Base-by-base conservation (phyloP, 1,140 invertebrate genomes). In the Stenopsyche tienmushanensis region DNA sequence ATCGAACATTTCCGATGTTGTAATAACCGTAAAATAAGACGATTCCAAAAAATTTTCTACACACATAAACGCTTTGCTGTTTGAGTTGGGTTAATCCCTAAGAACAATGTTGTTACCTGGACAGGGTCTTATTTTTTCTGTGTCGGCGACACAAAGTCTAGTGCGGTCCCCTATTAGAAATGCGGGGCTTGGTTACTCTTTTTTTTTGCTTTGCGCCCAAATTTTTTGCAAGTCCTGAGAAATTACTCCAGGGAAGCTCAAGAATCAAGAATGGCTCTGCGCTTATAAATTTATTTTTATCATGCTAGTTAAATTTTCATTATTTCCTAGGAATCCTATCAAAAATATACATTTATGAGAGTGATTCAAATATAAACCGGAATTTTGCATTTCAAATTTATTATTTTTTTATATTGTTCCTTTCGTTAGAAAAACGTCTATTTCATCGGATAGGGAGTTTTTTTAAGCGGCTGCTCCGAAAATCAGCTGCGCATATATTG, bases 81-180 rank as follows among this genome's bases (percentile, higher is more conserved):
- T 50, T 60, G 59, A 50, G 45, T 62, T 39, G 44, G 44, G 59
- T 62, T 62, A 62, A 62, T 62, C 60, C 60, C n/a, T 7, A 45
- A 45, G 53, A 67, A 68, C 58, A 64, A 69, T 66, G 50, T 59
- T 63, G 23, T 53, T 69, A 69, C 64, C 63, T 69, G 64, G 47
- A 23, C 21, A 23, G 39, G 17, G 24, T 20, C 18, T 59, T 62
- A 21, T 62, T 62, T 62, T 62, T 41, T 50, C 45, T 21, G 1
- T 21, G 60, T 50, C 60, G 60, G 60, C 60, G 60, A 62, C 68
- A 60, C 60, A 64, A 63, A 64, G 68, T 70, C 64, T 70, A 54
- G 39, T 39, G 42, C 9, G 42, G 17, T 58, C 57, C 25, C 26
- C 21, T 24, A 53, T 53, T 57, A 41, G 18, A 15, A 29, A 49